Percentiles rank a stretch among this genome's conserved stretches.
Evolutionary conservation across 2,113 vertebrate genomes (phyloP).

Genomic region (Platanista minor): DNA sequence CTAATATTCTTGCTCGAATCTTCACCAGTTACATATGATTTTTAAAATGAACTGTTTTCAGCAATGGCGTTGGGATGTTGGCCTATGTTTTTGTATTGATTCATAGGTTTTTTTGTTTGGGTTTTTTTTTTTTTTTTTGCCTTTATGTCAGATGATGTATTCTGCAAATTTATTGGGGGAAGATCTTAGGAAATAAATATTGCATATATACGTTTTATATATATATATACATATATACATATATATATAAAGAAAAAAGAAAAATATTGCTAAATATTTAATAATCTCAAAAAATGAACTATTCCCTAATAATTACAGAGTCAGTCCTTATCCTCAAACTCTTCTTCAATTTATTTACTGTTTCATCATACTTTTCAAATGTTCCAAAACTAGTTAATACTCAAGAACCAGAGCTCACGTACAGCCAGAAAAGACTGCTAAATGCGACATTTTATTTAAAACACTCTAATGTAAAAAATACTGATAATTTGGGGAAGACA

Average conservation of each 20-base stretch:
- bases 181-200: neutral
- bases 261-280: neutral
- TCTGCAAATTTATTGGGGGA: neutral
- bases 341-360: neutral
- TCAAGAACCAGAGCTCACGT: neutral
- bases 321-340: neutral
- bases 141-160: neutral
- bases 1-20: neutral
- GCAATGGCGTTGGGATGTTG: neutral
- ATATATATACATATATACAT: accelerated
- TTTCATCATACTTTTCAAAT: neutral
- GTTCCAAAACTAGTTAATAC: neutral
- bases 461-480: neutral
- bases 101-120: neutral
- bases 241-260: neutral
- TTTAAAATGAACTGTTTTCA: neutral
- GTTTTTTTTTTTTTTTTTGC: neutral
- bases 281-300: neutral
- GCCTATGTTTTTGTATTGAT: neutral
- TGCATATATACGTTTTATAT: neutral
- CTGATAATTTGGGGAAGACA: neutral
- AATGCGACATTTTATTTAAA: neutral
- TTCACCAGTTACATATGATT: neutral
- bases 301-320: neutral
- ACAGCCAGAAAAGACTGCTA: neutral